phyloP scores from a whole-genome alignment of 2,113 vertebrate species.

The Oryzias woworae region DNA sequence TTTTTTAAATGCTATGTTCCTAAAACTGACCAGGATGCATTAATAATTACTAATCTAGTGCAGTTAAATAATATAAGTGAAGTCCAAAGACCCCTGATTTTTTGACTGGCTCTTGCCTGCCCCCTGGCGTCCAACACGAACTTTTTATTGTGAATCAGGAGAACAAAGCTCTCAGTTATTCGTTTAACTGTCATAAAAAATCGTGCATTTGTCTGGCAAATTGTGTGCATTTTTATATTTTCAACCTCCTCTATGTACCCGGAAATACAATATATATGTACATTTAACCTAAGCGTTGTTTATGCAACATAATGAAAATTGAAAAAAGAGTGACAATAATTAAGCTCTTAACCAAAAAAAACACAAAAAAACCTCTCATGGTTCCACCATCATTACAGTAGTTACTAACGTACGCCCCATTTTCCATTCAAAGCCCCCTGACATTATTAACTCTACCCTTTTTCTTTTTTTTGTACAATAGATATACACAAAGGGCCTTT shows the following conservation, averaged over 20 bases:
- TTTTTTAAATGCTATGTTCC: too few relatives aligned
- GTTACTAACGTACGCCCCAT: neutral
- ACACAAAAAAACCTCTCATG: conserved; percentile 4
- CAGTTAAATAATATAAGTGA: neutral
- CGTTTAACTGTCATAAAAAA: too few relatives aligned
- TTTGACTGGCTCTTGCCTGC: conserved; percentile 50
- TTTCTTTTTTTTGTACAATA: conserved; percentile 30
- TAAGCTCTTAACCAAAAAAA: neutral
- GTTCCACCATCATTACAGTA: too few relatives aligned
- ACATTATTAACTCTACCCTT: neutral
- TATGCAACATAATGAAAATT: too few relatives aligned
- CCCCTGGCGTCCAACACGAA: conserved; percentile 44
- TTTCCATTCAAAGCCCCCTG: conserved; percentile 12
- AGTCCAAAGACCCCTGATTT: neutral
- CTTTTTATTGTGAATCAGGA: neutral
- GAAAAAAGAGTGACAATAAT: too few relatives aligned
- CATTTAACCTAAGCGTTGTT: too few relatives aligned
- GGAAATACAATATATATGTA: too few relatives aligned
- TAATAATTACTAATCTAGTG: neutral
- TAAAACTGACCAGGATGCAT: too few relatives aligned
- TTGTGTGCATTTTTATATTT: too few relatives aligned
- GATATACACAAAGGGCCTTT: conserved; percentile 23
- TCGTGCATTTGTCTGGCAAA: too few relatives aligned
- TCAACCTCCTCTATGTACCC: too few relatives aligned
- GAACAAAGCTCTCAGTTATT: too few relatives aligned